Percentiles rank a stretch among this genome's conserved stretches.
phyloP scores from a whole-genome alignment of 2,113 vertebrate genomes.

The Pachycephala philippinensis region DNA sequence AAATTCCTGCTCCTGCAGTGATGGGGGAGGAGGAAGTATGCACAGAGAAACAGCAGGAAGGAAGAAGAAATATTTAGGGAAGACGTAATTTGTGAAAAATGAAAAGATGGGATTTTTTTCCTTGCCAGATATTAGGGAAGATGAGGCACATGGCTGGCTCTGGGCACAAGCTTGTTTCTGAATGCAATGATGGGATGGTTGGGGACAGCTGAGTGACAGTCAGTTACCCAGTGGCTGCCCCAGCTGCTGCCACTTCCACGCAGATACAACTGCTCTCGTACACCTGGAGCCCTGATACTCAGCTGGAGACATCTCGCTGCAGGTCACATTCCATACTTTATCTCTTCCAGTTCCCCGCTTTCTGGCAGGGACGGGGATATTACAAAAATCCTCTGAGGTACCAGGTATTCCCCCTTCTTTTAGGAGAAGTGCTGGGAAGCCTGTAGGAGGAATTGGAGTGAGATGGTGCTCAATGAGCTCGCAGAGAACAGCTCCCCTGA shows the following conservation, averaged over 20 bases:
- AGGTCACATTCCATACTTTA: background rate
- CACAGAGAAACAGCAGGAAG: background rate
- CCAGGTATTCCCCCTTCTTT: background rate
- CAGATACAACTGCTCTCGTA: background rate
- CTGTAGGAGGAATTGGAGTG: background rate
- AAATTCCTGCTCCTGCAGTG: background rate
- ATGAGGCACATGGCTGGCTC: background rate
- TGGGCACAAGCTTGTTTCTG: background rate
- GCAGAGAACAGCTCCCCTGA: background rate
- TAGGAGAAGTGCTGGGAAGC: background rate
- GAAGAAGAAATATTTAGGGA: background rate
- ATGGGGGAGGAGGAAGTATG: background rate
- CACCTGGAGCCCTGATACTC: background rate
- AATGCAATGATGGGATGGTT: background rate
- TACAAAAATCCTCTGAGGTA: background rate
- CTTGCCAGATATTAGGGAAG: background rate
- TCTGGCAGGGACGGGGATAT: background rate
- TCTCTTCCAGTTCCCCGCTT: rapidly evolving
- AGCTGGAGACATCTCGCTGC: background rate
- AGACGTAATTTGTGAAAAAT: background rate
- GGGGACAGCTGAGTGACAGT: background rate
- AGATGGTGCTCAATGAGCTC: background rate
- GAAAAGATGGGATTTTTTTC: background rate
- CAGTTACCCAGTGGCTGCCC: background rate
- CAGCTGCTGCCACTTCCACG: background rate